These are phyloP conservation scores for Dicerorhinus sumatrensis DNA, from an alignment of 2,113 vertebrate species.

Conservation along the genomic window DNA sequence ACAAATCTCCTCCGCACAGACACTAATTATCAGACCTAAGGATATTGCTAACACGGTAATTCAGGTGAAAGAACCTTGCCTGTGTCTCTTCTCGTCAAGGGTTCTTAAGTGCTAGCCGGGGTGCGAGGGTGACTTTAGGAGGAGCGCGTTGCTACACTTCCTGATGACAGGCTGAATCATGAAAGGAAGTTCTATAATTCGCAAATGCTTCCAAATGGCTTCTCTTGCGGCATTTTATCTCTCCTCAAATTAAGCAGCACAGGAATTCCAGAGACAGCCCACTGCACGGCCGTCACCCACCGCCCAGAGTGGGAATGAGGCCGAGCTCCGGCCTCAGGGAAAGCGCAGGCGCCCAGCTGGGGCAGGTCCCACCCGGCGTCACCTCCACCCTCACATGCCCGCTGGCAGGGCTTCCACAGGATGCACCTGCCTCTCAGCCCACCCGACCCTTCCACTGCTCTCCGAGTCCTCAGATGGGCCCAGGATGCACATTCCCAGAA, in stretches of 20 bases:
- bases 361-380: not conserved
- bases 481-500: not conserved
- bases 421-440: not conserved
- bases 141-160: not conserved
- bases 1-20: no score
- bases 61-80: fast-evolving
- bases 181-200: slow-evolving; percentile 50
- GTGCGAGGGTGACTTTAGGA: fast-evolving
- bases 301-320: no score
- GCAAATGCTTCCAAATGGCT: not conserved
- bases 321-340: fast-evolving
- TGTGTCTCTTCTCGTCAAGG: fast-evolving
- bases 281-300: not conserved
- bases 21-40: not conserved
- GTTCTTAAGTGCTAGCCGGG: fast-evolving
- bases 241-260: not conserved
- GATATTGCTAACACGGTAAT: not conserved
- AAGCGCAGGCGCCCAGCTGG: no score
- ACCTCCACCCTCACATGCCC: no score
- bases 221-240: slow-evolving; percentile 43
- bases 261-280: not conserved
- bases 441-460: not conserved
- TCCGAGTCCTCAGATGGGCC: not conserved
- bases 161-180: slow-evolving; percentile 54
- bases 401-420: no score